Percentiles rank a stretch among this genome's conserved stretches.
Evolutionary conservation across 2,113 vertebrate species (phyloP).

Genomic region (Bos indicus): DNA sequence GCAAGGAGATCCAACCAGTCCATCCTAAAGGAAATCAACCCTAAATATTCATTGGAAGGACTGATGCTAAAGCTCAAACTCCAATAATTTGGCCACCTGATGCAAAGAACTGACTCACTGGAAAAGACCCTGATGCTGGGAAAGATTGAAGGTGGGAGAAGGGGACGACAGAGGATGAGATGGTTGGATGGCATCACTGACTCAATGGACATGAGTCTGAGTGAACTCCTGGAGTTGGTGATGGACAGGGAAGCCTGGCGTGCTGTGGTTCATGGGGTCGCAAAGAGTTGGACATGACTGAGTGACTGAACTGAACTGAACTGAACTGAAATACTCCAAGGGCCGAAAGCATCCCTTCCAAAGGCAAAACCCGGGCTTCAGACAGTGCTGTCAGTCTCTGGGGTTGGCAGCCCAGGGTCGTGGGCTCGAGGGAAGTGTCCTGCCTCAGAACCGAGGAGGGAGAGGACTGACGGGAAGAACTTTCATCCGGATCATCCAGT

Average conservation of each 20-base stretch:
- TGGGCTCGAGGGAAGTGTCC: accelerated
- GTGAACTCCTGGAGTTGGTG: not conserved
- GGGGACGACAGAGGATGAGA: not conserved
- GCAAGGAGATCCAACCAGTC: not conserved
- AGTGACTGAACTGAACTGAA: not conserved
- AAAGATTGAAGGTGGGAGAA: not conserved
- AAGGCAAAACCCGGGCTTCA: not conserved
- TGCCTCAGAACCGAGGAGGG: not conserved
- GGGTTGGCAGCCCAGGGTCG: not conserved
- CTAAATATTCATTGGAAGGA: not conserved
- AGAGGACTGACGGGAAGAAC: not conserved
- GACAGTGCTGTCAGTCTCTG: not conserved
- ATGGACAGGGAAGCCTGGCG: not conserved
- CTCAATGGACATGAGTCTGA: not conserved
- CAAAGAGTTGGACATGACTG: not conserved
- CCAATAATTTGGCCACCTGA: not conserved
- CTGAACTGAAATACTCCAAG: not conserved
- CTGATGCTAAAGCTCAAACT: not conserved
- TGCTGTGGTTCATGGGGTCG: not conserved
- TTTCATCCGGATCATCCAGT: not conserved
- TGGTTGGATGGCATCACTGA: not conserved
- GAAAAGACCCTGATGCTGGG: not conserved
- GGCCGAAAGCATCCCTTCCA: not conserved
- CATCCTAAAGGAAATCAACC: not conserved
- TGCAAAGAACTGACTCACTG: not conserved